Percentiles rank a stretch among this genome's conserved stretches.
Conservation (phyloP, 2,797 vertebrate species). For the Nannoperca australis region DNA sequence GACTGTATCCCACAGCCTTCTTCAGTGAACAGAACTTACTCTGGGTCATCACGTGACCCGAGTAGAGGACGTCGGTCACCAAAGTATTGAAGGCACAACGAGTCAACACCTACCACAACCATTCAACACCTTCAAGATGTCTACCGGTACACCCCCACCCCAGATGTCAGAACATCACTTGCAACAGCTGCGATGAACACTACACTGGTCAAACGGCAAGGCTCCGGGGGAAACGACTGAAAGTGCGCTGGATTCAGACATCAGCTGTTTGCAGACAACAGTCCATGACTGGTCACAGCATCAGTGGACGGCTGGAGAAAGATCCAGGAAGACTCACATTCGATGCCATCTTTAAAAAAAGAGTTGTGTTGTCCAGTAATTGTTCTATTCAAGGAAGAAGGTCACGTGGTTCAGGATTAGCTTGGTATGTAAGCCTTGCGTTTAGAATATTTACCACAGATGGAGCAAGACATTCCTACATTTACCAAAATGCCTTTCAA, state of each 20-base stretch:
- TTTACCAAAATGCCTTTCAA: constrained; percentile 7
- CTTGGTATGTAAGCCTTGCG: no score
- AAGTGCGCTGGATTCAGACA: neutral
- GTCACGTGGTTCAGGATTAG: no score
- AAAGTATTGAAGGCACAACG: neutral
- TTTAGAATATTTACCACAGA: neutral
- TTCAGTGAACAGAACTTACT: neutral
- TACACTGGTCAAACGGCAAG: neutral
- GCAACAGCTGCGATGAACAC: neutral
- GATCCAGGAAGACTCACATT: neutral
- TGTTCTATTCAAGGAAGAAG: neutral
- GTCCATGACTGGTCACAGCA: neutral
- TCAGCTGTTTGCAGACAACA: constrained; percentile 28
- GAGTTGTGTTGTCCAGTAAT: no score
- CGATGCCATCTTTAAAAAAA: neutral
- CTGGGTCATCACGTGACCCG: neutral
- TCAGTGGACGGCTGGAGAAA: neutral
- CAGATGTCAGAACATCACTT: neutral
- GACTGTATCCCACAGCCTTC: neutral
- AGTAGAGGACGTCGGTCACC: neutral
- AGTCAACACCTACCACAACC: neutral
- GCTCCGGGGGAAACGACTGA: neutral
- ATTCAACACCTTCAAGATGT: neutral
- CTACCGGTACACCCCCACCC: neutral
- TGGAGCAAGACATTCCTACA: neutral